Conservation (phyloP, 2,797 vertebrate genomes). For the Diglossa cyanea region DNA sequence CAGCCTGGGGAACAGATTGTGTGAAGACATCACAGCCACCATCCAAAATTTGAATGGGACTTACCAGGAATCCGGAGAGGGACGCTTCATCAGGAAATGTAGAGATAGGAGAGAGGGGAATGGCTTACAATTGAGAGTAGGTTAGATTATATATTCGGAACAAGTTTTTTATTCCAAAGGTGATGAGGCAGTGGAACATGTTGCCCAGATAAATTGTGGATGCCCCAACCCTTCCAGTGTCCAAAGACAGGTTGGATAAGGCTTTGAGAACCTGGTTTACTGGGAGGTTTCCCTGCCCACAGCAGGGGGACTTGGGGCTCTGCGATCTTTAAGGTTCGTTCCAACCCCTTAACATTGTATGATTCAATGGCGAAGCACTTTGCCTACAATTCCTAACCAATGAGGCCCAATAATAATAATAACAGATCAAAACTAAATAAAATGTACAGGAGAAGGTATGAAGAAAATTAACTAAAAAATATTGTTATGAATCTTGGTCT, state of each 20-base stretch:
- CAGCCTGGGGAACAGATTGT: neutral
- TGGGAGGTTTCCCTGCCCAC: neutral
- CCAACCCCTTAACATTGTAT: neutral
- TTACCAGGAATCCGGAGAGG: fast-evolving
- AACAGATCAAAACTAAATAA: neutral
- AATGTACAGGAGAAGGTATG: neutral
- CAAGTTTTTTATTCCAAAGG: neutral
- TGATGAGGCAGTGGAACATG: neutral
- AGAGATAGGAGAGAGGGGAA: fast-evolving
- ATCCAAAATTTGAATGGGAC: too few species aligned
- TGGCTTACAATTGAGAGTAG: neutral
- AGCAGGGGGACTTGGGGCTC: fast-evolving
- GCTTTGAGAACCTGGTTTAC: neutral
- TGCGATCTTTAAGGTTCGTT: neutral
- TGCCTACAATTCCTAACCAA: neutral
- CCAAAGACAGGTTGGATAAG: neutral
- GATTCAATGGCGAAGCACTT: neutral
- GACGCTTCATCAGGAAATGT: neutral
- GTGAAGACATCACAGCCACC: neutral
- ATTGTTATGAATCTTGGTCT: neutral
- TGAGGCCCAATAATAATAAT: neutral
- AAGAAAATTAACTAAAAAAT: neutral
- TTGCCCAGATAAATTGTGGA: neutral
- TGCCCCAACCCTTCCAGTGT: neutral
- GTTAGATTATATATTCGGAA: neutral